Evolutionary conservation across 1,140 invertebrate genomes (phyloP).

Genomic region (Atta texana): DNA sequence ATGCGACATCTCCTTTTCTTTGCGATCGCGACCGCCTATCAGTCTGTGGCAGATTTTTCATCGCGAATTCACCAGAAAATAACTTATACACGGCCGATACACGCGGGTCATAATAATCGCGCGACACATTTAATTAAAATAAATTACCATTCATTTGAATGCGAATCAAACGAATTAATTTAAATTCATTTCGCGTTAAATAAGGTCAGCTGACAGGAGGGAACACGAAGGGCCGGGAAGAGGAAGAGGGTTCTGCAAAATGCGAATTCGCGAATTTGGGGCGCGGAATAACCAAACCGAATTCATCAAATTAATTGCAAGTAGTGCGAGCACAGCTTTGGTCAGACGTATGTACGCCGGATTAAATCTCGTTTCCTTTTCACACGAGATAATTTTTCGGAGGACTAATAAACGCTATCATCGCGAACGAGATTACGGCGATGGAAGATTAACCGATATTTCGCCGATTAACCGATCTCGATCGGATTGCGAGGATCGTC

Average conservation of each 20-base stretch:
- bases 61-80: slow-evolving; percentile 6
- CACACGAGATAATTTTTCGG: slow-evolving; percentile 2
- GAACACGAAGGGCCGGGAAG: neutral
- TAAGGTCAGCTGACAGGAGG: slow-evolving; percentile 28
- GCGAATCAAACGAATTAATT: slow-evolving; percentile 60
- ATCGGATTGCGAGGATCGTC: neutral
- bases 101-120: slow-evolving; percentile 28
- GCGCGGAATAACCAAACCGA: slow-evolving; percentile 43
- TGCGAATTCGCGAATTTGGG: slow-evolving; percentile 44
- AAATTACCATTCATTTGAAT: slow-evolving; percentile 56
- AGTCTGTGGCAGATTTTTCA: slow-evolving; percentile 12
- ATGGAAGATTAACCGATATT: slow-evolving; percentile 9
- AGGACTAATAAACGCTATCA: neutral
- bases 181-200: slow-evolving; percentile 61
- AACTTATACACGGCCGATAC: neutral
- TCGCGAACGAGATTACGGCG: neutral
- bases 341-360: neutral
- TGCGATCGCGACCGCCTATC: neutral
- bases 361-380: slow-evolving; percentile 19
- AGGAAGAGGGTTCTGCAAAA: neutral
- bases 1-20: slow-evolving; percentile 13
- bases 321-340: neutral
- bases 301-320: slow-evolving; percentile 45
- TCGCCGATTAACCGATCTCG: slow-evolving; percentile 17
- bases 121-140: slow-evolving; percentile 49